Percentiles rank a stretch among this genome's conserved stretches.
phyloP scores from a whole-genome alignment of 1,140 invertebrate genomes.

The Brachionus sp. region DNA sequence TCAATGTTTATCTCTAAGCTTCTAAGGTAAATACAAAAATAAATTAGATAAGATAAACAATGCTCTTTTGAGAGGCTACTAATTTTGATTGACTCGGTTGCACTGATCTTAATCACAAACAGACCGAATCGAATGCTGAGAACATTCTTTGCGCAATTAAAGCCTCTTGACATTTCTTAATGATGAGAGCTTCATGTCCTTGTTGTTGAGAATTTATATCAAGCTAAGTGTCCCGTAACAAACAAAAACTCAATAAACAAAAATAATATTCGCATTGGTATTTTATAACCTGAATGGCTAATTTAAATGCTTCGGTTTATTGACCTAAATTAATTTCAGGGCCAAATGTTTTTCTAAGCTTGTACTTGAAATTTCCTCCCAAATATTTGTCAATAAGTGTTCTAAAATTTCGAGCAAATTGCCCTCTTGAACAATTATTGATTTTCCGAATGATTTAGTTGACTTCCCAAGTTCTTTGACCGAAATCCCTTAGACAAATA shows the following conservation, averaged over 20 bases:
- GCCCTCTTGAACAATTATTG: background rate
- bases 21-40: background rate
- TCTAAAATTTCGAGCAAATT: background rate
- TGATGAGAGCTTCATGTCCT: background rate
- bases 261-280: background rate
- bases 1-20: background rate
- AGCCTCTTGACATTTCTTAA: background rate
- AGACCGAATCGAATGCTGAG: background rate
- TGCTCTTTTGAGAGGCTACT: background rate
- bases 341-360: background rate
- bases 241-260: background rate
- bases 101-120: background rate
- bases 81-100: background rate
- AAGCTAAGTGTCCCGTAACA: background rate
- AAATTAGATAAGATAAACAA: background rate
- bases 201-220: conserved; percentile 3
- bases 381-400: background rate
- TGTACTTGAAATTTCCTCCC: background rate
- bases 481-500: background rate
- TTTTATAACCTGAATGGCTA: background rate
- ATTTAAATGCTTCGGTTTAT: background rate
- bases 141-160: conserved; percentile 1
- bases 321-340: background rate
- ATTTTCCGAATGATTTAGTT: background rate
- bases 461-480: background rate